phyloP scores from a whole-genome alignment of 2,797 vertebrate genomes.

The Alcedo quadribrachys region DNA sequence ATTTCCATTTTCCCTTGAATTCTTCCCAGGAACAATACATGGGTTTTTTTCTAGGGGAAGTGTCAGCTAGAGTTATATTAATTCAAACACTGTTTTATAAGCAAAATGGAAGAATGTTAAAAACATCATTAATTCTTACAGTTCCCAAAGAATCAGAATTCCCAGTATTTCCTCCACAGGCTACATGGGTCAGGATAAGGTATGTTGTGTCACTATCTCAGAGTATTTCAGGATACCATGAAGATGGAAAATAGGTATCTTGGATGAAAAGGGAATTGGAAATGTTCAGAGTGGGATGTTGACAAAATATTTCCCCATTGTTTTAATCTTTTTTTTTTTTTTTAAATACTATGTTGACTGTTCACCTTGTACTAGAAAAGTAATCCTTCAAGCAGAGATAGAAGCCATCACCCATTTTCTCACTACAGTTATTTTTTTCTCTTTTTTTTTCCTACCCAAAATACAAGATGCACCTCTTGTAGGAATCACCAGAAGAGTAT shows the following conservation, averaged over 20 bases:
- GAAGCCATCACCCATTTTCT: not conserved
- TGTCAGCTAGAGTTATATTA: not conserved
- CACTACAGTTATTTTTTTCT: not conserved
- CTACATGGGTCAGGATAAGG: not conserved
- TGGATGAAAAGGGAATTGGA: constrained; percentile 10
- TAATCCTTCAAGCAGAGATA: not conserved
- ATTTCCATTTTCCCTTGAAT: constrained; percentile 5
- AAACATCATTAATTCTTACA: not conserved
- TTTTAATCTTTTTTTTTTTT: not conserved
- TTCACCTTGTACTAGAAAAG: constrained; percentile 26
- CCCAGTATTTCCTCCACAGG: not conserved
- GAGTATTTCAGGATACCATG: not conserved
- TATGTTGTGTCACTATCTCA: not conserved
- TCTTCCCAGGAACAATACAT: not conserved
- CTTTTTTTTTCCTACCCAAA: not conserved
- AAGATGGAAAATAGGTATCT: not conserved
- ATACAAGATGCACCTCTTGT: not conserved
- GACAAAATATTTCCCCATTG: constrained; percentile 34
- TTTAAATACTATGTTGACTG: not conserved
- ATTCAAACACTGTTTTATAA: not conserved
- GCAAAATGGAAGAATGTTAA: not conserved
- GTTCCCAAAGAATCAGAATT: not conserved
- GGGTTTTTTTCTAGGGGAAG: not conserved
- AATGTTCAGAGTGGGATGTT: constrained; percentile 37
- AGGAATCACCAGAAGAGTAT: not conserved